Base-by-base conservation (phyloP, 2,888 invertebrate species). In the Magallana nippona region DNA sequence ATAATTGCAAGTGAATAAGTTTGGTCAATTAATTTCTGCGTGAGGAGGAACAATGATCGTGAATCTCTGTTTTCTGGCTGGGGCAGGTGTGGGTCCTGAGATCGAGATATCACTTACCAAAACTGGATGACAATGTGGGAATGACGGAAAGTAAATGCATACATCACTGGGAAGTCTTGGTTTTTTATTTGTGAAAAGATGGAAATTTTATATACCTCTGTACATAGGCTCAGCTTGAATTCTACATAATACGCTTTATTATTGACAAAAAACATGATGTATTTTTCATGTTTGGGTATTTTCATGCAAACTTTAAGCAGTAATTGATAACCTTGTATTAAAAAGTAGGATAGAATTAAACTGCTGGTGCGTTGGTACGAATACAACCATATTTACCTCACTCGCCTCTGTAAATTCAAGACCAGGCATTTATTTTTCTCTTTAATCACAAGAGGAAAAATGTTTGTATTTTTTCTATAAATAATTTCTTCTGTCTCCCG, bases 1-100 rank as follows among this genome's bases (percentile, higher is more conserved):
- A 71, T 27, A 71, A 71, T 27, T 71, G 71, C 71, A 71, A 71
- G 71, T 71, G 71, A 71, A 71, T 71, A 71, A 71, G 71, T 71
- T 71, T 71, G 71, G 71, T 71, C 71, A 22, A 71, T 71, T 71
- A 71, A 71, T 71, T 71, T 71, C 71, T 71, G 71, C 71, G 71
- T 71, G 71, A 71, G 22, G 22, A 32, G 71, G 71, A 32, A 71
- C 71, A 71, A 71, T 71, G 71, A 71, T 15, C 44, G 22, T 15
- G 71, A 32, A 32, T 71, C 15, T 71, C 71, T 71, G 19, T 27
- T 71, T 71, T 32, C 71, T 71, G 22, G 10, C 8, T 27, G 71
- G 71, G 71, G 71, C 71, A 71, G 71, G 71, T 71, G 71, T 32
- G 13, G 71, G 71, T 71, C 71, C 71, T 32, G 22, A 22, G 32